These are phyloP conservation scores for Stictonetta naevosa DNA, from an alignment of 2,113 vertebrate genomes.

Conservation along the genomic window DNA sequence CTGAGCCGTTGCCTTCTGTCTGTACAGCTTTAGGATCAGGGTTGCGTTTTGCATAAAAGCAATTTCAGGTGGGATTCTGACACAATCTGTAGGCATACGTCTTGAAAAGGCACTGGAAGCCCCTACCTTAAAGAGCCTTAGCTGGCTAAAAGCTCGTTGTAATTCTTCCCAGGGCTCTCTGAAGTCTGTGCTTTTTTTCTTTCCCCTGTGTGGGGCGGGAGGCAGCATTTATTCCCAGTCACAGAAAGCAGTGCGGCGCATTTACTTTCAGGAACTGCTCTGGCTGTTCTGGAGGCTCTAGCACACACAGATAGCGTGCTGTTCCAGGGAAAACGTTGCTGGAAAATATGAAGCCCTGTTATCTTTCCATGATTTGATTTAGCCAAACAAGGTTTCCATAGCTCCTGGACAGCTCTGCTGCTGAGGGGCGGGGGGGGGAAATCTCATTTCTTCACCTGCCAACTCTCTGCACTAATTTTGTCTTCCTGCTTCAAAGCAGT, in stretches of 20 bases:
- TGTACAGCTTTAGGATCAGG: neutral
- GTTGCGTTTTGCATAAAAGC: neutral
- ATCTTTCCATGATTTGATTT: neutral
- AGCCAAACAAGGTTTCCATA: conserved; percentile 46
- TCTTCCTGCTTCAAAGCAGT: conserved; percentile 38
- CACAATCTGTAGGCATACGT: accelerated
- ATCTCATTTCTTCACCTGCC: conserved; percentile 64
- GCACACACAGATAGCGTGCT: neutral
- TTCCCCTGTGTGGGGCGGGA: neutral
- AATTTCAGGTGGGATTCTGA: neutral
- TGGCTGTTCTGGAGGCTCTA: neutral
- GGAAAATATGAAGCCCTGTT: conserved; percentile 50
- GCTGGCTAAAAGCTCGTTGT: neutral
- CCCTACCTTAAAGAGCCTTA: neutral
- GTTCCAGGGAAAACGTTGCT: neutral
- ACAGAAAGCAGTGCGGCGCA: neutral
- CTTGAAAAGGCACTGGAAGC: neutral
- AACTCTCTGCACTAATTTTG: conserved; percentile 41
- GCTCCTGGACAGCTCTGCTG: conserved; percentile 20
- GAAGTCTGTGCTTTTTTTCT: neutral
- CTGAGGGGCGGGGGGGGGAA: neutral
- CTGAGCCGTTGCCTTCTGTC: neutral
- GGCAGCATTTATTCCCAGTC: neutral
- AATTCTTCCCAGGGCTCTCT: neutral
- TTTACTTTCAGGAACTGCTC: neutral